Evolutionary conservation across 2,113 vertebrate genomes (phyloP).

Genomic region (Megaptera novaeangliae): DNA sequence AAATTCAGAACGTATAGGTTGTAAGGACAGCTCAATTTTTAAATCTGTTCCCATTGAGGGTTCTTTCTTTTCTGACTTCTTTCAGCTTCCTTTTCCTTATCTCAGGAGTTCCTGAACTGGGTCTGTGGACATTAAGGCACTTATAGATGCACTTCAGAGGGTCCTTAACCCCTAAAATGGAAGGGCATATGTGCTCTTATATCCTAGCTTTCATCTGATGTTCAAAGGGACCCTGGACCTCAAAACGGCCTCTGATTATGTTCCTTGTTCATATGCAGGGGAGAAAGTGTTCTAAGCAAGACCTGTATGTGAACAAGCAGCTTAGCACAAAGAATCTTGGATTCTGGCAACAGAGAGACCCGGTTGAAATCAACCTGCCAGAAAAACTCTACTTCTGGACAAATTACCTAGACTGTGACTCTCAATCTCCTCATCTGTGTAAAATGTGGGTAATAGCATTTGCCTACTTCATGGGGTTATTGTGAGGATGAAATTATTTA

Average conservation of each 20-base stretch:
- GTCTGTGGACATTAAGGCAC: background rate
- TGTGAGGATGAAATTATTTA: background rate
- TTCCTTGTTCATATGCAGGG: background rate
- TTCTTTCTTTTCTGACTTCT: background rate
- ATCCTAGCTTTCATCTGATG: background rate
- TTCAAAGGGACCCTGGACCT: background rate
- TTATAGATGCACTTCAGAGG: background rate
- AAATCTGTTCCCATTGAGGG: background rate
- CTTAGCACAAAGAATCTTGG: background rate
- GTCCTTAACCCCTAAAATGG: background rate
- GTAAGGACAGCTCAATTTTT: background rate
- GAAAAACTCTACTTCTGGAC: background rate
- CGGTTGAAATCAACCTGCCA: background rate
- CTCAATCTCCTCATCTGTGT: background rate
- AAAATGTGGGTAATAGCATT: too few species aligned
- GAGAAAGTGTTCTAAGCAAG: background rate
- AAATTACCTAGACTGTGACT: background rate
- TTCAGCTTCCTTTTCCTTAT: background rate
- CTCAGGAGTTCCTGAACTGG: background rate
- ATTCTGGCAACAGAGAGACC: background rate
- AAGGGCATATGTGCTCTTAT: background rate
- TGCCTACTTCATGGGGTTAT: fast-evolving
- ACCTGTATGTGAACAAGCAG: too few species aligned
- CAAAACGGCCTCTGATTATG: background rate
- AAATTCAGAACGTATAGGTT: background rate